phyloP scores from a whole-genome alignment of 2,113 vertebrate genomes.

The Variabilichromis moorii region DNA sequence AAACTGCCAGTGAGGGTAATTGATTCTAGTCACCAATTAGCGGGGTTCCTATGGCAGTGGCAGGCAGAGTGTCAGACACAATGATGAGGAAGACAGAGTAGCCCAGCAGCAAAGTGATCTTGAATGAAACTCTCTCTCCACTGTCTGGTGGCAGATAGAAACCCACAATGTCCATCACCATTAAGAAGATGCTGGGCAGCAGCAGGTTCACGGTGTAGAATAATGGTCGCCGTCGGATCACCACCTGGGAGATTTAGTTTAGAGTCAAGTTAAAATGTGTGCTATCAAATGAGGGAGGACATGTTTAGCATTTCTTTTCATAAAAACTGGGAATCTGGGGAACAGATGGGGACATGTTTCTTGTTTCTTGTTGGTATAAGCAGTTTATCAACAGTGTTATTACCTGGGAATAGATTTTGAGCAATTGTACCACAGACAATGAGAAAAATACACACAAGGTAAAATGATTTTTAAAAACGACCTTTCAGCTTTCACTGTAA shows the following conservation, averaged over 20 bases:
- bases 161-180: slow-evolving; percentile 94
- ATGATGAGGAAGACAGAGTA: slow-evolving; percentile 99
- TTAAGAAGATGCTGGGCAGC: slow-evolving; percentile 93
- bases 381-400: background rate
- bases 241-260: slow-evolving; percentile 70
- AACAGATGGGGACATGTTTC: background rate
- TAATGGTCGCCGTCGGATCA: slow-evolving; percentile 89
- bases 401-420: background rate
- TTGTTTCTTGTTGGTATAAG: background rate
- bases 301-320: background rate
- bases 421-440: background rate
- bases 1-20: background rate
- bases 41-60: slow-evolving; percentile 89
- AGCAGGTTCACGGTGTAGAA: slow-evolving; percentile 92
- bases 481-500: background rate
- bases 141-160: slow-evolving; percentile 97
- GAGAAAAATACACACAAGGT: background rate
- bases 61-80: slow-evolving; percentile 88
- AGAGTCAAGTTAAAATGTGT: background rate
- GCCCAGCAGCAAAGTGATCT: slow-evolving; percentile 93
- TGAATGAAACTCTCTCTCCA: slow-evolving; percentile 95
- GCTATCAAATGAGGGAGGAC: background rate
- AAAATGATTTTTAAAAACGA: background rate
- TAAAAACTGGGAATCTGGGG: background rate
- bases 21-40: slow-evolving; percentile 77